Evolutionary conservation across 1,140 invertebrate species (phyloP).

Genomic region (Trichonephila clavipes): DNA sequence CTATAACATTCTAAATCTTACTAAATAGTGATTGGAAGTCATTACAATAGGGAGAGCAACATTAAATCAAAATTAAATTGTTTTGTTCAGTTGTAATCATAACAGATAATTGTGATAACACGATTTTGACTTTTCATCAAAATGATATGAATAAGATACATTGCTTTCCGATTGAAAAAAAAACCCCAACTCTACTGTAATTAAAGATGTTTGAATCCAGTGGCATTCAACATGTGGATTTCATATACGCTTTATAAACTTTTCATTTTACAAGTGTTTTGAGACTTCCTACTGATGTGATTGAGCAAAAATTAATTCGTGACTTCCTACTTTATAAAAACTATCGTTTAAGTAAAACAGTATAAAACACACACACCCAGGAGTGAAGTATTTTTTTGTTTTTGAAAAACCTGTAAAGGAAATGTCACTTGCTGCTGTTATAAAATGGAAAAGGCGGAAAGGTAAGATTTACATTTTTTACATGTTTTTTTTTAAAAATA

Average conservation of each 20-base stretch:
- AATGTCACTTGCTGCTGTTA: slow-evolving; percentile 50
- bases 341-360: neutral
- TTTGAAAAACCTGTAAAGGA: slow-evolving; percentile 12
- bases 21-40: neutral
- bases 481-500: no score
- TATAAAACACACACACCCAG: neutral
- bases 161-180: no score
- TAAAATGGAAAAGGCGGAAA: slow-evolving; percentile 62
- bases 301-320: no score
- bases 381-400: neutral
- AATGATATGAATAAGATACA: no score
- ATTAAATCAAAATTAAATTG: neutral
- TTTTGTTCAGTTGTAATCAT: neutral
- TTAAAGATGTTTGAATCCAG: no score
- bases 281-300: no score
- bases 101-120: neutral
- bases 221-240: no score
- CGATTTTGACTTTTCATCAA: neutral
- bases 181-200: no score
- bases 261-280: no score
- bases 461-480: slow-evolving; percentile 22
- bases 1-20: neutral
- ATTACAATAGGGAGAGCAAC: neutral
- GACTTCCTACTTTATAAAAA: neutral
- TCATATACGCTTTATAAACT: no score